phyloP scores from a whole-genome alignment of 2,797 vertebrate genomes.

The Cyclura pinguis region DNA sequence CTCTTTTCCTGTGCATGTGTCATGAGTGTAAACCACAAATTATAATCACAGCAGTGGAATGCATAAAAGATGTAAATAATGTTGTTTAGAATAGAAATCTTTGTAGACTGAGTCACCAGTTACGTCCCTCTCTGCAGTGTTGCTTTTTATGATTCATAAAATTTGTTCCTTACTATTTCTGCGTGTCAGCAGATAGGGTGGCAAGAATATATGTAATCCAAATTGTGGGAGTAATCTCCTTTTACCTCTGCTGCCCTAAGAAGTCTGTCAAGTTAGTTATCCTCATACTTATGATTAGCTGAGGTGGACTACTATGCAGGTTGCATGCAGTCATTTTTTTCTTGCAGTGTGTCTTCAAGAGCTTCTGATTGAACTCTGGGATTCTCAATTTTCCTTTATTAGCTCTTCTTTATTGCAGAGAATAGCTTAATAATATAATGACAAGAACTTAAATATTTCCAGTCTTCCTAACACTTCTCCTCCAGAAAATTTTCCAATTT shows the following conservation, averaged over 20 bases:
- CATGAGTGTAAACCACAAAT: constrained; percentile 65
- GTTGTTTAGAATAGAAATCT: constrained; percentile 71
- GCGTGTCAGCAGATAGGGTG: constrained; percentile 60
- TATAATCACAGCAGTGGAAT: constrained; percentile 58
- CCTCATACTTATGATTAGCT: background rate
- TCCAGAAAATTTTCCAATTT: background rate
- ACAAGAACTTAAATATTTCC: background rate
- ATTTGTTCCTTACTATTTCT: constrained; percentile 66
- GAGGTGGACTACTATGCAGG: background rate
- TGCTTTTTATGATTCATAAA: constrained; percentile 73
- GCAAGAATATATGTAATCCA: constrained; percentile 33
- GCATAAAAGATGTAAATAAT: constrained; percentile 65
- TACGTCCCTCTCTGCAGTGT: constrained; percentile 67
- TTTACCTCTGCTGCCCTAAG: background rate
- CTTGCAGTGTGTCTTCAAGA: background rate
- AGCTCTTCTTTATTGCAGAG: background rate
- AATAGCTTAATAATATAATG: background rate
- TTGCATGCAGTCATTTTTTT: background rate
- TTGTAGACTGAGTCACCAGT: constrained; percentile 74
- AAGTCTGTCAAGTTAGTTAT: background rate
- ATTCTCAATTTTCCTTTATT: background rate
- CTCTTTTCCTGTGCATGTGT: constrained; percentile 62
- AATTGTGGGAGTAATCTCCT: background rate
- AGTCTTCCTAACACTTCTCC: background rate
- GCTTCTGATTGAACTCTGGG: background rate